These are phyloP conservation scores for Drosophila parvula DNA, from an alignment of 1,140 invertebrate genomes.

Conservation along the genomic window DNA sequence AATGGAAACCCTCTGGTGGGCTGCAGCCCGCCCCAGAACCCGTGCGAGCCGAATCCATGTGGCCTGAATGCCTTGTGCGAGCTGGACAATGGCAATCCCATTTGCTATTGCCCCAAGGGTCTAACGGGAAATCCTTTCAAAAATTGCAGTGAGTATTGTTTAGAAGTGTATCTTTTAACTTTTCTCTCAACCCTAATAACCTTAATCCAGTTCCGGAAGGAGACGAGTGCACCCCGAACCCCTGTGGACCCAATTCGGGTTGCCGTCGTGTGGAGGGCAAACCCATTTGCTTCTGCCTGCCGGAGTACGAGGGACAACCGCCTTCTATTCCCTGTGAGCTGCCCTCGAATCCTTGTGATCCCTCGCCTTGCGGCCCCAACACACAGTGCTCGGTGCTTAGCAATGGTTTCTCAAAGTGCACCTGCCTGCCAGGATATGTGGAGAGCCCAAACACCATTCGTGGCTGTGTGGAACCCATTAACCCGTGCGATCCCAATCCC, in stretches of 20 bases:
- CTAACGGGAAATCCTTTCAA: constrained; percentile 95
- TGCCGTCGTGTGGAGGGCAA: constrained; percentile 89
- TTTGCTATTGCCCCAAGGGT: constrained; percentile 95
- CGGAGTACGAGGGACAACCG: constrained; percentile 94
- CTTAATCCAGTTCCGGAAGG: constrained; percentile 91
- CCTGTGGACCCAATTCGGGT: constrained; percentile 92
- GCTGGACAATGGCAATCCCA: constrained; percentile 92
- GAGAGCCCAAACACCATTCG: constrained; percentile 94
- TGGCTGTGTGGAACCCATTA: constrained; percentile 90
- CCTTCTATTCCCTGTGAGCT: constrained; percentile 86
- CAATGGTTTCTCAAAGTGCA: constrained; percentile 95
- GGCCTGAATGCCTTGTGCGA: constrained; percentile 93
- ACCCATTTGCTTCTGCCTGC: constrained; percentile 92
- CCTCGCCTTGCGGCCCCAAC: constrained; percentile 94
- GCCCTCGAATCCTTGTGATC: constrained; percentile 89
- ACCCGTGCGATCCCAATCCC: constrained; percentile 92
- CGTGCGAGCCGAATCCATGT: constrained; percentile 93
- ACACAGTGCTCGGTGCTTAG: constrained; percentile 91
- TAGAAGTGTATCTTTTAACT: background rate
- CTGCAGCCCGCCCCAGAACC: constrained; percentile 87
- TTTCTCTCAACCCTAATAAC: background rate
- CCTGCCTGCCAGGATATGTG: constrained; percentile 91
- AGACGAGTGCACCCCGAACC: constrained; percentile 92
- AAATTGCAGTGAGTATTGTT: constrained; percentile 92
- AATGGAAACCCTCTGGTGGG: constrained; percentile 88